Evolutionary conservation across 2,888 invertebrate genomes (phyloP).

Genomic region (Sceliomorpha sp.): DNA sequence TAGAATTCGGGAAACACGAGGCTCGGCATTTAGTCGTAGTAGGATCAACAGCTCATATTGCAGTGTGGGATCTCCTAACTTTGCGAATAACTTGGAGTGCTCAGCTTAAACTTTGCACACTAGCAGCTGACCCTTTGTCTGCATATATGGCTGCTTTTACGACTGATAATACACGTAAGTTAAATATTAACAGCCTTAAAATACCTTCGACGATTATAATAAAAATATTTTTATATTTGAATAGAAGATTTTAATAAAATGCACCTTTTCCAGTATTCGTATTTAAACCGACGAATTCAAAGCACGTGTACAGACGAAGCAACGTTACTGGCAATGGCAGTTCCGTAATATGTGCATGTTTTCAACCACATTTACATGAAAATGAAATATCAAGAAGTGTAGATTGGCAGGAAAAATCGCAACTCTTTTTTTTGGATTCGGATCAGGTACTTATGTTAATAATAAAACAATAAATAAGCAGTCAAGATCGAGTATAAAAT

Average conservation of each 20-base stretch:
- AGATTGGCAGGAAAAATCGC: slow-evolving; percentile 84
- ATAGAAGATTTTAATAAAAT: slow-evolving; percentile 3
- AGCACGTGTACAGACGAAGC: slow-evolving; percentile 82
- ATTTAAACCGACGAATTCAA: slow-evolving; percentile 83
- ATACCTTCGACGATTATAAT: no score
- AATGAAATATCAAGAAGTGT: slow-evolving; percentile 59
- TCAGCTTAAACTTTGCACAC: slow-evolving; percentile 79
- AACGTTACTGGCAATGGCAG: slow-evolving; percentile 80
- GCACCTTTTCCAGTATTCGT: slow-evolving; percentile 83
- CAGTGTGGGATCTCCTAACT: slow-evolving; percentile 88
- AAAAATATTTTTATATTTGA: background rate
- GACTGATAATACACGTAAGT: slow-evolving; percentile 84
- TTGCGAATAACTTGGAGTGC: slow-evolving; percentile 87
- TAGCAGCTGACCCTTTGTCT: slow-evolving; percentile 84
- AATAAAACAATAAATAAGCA: no score
- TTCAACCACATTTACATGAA: slow-evolving; percentile 82
- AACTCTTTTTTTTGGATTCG: slow-evolving; percentile 84
- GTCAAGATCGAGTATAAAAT: no score
- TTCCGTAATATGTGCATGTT: slow-evolving; percentile 81
- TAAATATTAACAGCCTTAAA: no score
- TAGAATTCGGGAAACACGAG: slow-evolving; percentile 83
- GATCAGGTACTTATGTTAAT: slow-evolving; percentile 81
- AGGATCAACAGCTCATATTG: slow-evolving; percentile 83
- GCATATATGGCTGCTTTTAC: slow-evolving; percentile 87
- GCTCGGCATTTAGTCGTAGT: slow-evolving; percentile 83